Percentiles rank a stretch among this genome's conserved stretches.
These are phyloP conservation scores for Oreochromis mossambicus DNA, from an alignment of 2,797 vertebrate genomes.

Conservation along the genomic window DNA sequence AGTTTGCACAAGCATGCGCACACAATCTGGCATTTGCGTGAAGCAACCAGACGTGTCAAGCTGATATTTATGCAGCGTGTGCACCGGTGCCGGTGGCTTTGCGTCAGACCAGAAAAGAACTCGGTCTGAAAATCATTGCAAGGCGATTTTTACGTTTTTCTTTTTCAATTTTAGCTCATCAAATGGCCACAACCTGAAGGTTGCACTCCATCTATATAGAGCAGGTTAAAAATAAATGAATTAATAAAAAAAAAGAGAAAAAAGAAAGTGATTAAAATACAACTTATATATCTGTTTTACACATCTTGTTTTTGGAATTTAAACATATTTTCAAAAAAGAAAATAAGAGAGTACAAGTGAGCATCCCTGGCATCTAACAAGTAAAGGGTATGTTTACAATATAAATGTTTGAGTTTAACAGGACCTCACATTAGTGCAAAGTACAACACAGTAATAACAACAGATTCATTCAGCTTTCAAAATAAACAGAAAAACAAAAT, in stretches of 20 bases:
- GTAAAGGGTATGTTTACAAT: constrained; percentile 63
- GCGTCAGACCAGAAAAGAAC: constrained; percentile 21
- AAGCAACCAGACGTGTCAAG: constrained; percentile 26
- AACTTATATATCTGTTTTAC: not conserved
- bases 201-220: constrained; percentile 1
- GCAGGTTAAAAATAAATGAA: not conserved
- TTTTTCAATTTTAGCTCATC: not conserved
- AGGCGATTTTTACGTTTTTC: not conserved
- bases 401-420: constrained; percentile 48
- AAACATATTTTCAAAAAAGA: not conserved
- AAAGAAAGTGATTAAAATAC: not conserved
- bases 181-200: not conserved
- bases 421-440: constrained; percentile 68
- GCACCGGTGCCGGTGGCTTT: not conserved
- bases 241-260: not conserved
- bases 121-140: not conserved
- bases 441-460: constrained; percentile 59
- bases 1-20: constrained; percentile 62
- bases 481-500: constrained; percentile 9
- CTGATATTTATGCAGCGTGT: constrained; percentile 52
- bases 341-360: constrained; percentile 4
- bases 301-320: not conserved
- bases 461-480: constrained; percentile 31
- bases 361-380: constrained; percentile 58
- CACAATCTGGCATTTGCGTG: constrained; percentile 42